Evolutionary conservation across 2,113 vertebrate species (phyloP).

Genomic region (Bubalus kerabau): DNA sequence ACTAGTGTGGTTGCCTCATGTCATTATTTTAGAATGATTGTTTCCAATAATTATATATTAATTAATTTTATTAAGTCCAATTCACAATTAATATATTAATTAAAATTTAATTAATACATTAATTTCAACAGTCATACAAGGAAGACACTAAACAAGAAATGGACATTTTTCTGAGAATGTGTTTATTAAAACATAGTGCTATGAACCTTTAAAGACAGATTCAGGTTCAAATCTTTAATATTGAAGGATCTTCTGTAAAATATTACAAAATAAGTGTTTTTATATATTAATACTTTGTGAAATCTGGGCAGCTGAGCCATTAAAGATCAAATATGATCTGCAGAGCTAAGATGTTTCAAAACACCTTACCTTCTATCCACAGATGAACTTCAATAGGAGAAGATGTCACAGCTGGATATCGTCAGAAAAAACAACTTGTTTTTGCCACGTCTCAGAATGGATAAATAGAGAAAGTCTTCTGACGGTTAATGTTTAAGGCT

Average conservation of each 20-base stretch:
- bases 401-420: not conserved
- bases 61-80: not conserved
- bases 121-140: not conserved
- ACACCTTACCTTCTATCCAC: conserved; percentile 52
- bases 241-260: not conserved
- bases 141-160: not conserved
- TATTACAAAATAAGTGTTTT: not conserved
- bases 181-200: conserved; percentile 3
- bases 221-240: not conserved
- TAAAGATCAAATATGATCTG: not conserved
- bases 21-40: not conserved
- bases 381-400: conserved; percentile 27
- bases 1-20: not conserved
- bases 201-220: not conserved
- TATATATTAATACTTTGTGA: not conserved
- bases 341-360: not conserved
- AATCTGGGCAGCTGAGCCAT: not conserved
- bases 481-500: not conserved
- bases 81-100: not conserved
- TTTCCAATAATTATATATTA: conserved; percentile 9
- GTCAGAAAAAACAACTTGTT: not conserved
- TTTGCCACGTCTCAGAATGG: not conserved
- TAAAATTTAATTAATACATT: not conserved
- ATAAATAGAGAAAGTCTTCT: not conserved
- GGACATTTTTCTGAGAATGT: not conserved